Conservation (phyloP, 2,888 invertebrate genomes). For the Incurvaria masculella region DNA sequence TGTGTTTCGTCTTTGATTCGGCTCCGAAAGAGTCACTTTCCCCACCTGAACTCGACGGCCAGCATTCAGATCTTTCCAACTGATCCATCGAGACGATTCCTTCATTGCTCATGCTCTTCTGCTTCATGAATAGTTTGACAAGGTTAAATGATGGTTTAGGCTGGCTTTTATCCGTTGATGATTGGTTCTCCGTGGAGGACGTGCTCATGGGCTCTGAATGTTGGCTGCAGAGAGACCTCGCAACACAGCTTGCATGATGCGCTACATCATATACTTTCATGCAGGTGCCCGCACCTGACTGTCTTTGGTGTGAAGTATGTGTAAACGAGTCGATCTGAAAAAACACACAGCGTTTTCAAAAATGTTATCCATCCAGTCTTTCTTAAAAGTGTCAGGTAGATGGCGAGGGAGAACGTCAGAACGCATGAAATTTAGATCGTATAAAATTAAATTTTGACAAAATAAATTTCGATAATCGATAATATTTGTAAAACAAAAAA, state of each 20-base stretch:
- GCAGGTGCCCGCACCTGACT: conserved; percentile 40
- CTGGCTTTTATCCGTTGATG: conserved; percentile 49
- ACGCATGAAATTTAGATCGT: too few relatives aligned
- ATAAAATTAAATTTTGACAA: too few relatives aligned
- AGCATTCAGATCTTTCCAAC: conserved; percentile 68
- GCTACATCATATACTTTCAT: conserved; percentile 52
- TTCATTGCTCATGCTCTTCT: conserved; percentile 80
- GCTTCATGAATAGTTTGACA: conserved; percentile 86
- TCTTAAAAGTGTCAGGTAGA: too few relatives aligned
- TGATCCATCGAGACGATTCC: conserved; percentile 73
- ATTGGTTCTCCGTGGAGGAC: conserved; percentile 50
- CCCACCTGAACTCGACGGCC: conserved; percentile 67
- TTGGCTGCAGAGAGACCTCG: conserved; percentile 40
- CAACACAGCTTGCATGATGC: conserved; percentile 28
- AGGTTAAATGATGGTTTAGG: conserved; percentile 75
- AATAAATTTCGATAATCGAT: too few relatives aligned
- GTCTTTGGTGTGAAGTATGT: conserved; percentile 37
- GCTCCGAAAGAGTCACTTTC: conserved; percentile 56
- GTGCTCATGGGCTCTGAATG: conserved; percentile 54
- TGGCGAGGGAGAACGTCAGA: too few relatives aligned
- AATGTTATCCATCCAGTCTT: too few relatives aligned
- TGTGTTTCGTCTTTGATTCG: background rate
- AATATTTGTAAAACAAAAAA: too few relatives aligned
- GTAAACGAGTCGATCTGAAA: conserved; percentile 47
- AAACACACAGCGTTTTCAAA: too few relatives aligned